phyloP scores from a whole-genome alignment of 2,797 vertebrate genomes.

The Furcifer pardalis region DNA sequence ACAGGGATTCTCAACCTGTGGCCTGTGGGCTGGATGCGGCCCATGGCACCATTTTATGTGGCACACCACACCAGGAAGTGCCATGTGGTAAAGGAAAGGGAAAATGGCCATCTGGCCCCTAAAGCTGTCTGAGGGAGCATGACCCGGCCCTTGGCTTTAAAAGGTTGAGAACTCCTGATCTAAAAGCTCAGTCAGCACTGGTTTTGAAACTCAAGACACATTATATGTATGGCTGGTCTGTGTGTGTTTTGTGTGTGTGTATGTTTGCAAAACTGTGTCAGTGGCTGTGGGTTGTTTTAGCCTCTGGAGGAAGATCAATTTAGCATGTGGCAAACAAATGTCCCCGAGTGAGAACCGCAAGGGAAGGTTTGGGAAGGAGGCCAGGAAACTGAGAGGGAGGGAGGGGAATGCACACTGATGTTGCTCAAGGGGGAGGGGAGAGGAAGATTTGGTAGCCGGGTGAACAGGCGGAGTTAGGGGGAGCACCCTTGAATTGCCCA shows the following conservation, averaged over 20 bases:
- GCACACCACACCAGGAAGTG: no score
- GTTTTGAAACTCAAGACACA: slow-evolving; percentile 34
- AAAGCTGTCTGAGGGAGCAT: no score
- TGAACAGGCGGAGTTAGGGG: not conserved
- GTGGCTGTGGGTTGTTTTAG: slow-evolving; percentile 34
- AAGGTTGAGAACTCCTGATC: no score
- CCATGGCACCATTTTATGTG: no score
- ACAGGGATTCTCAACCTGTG: no score
- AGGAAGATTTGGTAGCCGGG: not conserved
- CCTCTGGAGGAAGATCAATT: slow-evolving; percentile 38
- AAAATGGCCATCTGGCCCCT: no score
- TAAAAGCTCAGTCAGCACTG: not conserved
- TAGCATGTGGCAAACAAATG: slow-evolving; percentile 52
- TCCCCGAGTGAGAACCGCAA: slow-evolving; percentile 38
- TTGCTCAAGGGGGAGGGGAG: not conserved
- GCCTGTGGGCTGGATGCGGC: no score
- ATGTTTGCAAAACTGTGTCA: slow-evolving; percentile 26
- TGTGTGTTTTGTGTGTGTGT: not conserved
- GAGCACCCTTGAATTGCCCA: slow-evolving; percentile 8
- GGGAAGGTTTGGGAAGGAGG: slow-evolving; percentile 25
- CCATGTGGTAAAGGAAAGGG: no score
- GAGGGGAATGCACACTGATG: not conserved
- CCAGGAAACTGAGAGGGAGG: slow-evolving; percentile 21
- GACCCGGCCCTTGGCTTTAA: no score
- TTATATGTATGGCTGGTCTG: not conserved